Evolutionary conservation across 2,888 invertebrate species (phyloP).

Genomic region (Polietes domitor): DNA sequence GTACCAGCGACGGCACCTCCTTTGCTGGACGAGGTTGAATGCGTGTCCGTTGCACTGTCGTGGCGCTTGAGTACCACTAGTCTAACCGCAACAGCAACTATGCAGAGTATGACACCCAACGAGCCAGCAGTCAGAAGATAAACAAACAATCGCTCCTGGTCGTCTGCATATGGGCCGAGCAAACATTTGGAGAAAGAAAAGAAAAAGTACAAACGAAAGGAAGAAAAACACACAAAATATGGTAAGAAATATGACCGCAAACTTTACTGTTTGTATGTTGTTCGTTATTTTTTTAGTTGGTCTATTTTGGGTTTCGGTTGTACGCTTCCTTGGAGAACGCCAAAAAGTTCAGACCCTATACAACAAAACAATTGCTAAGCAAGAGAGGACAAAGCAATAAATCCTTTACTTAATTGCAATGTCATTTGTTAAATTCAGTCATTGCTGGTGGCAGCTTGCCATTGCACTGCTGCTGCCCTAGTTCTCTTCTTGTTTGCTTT

Average conservation of each 20-base stretch:
- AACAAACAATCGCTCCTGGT: slow-evolving; percentile 86
- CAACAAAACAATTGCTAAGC: slow-evolving; percentile 38
- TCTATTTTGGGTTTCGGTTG: neutral
- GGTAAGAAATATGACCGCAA: slow-evolving; percentile 52
- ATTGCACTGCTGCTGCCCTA: neutral
- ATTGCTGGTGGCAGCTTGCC: slow-evolving; percentile 14
- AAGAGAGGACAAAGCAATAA: slow-evolving; percentile 39
- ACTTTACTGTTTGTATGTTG: neutral
- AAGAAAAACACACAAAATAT: slow-evolving; percentile 23
- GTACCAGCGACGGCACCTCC: slow-evolving; percentile 62
- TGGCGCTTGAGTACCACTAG: slow-evolving; percentile 86
- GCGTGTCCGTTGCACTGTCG: slow-evolving; percentile 81
- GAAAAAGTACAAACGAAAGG: neutral
- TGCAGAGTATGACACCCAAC: slow-evolving; percentile 86
- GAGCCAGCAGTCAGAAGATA: slow-evolving; percentile 90
- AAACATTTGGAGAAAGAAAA: slow-evolving; percentile 24
- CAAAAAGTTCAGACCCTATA: slow-evolving; percentile 23
- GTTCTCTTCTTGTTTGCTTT: slow-evolving; percentile 18
- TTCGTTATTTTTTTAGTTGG: slow-evolving; percentile 4
- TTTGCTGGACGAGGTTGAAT: slow-evolving; percentile 83
- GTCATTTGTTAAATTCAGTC: slow-evolving; percentile 53
- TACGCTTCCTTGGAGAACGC: neutral
- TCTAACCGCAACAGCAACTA: slow-evolving; percentile 86
- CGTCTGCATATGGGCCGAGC: slow-evolving; percentile 71
- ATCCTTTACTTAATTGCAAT: slow-evolving; percentile 57